Percentiles rank a stretch among this genome's conserved stretches.
phyloP scores from a whole-genome alignment of 2,797 vertebrate species.

The Geotrypetes seraphini region DNA sequence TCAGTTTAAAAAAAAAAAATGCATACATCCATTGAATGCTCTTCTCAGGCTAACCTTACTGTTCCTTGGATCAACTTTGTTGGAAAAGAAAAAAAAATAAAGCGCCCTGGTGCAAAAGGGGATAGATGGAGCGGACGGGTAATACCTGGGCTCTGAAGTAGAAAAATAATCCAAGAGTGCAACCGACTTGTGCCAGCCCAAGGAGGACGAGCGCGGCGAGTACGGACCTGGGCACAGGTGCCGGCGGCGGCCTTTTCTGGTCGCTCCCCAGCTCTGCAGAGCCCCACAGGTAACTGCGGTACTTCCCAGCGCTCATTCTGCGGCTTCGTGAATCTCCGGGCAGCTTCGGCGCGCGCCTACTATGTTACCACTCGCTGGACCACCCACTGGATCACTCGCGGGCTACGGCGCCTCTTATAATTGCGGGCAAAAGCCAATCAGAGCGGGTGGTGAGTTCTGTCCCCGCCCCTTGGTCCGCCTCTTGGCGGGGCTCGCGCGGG shows the following conservation, averaged over 20 bases:
- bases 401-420: conserved; percentile 26
- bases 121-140: no score
- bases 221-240: conserved; percentile 40
- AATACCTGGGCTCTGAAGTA: conserved; percentile 88
- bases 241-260: conserved; percentile 11
- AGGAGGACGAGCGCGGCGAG: conserved; percentile 76
- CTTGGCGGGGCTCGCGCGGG: no score
- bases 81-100: no score
- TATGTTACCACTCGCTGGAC: no score
- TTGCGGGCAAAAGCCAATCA: conserved; percentile 34
- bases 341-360: neutral
- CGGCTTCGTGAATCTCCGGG: conserved; percentile 14
- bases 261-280: conserved; percentile 44
- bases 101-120: no score
- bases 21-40: no score
- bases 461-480: conserved; percentile 22
- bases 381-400: accelerated
- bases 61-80: no score
- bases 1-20: no score
- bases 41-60: no score
- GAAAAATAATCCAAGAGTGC: conserved; percentile 82
- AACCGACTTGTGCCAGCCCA: conserved; percentile 87
- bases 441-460: conserved; percentile 12
- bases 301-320: conserved; percentile 36
- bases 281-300: conserved; percentile 53